These are phyloP conservation scores for Enteromius anoplus DNA, from an alignment of 2,797 vertebrate genomes.

Conservation along the genomic window DNA sequence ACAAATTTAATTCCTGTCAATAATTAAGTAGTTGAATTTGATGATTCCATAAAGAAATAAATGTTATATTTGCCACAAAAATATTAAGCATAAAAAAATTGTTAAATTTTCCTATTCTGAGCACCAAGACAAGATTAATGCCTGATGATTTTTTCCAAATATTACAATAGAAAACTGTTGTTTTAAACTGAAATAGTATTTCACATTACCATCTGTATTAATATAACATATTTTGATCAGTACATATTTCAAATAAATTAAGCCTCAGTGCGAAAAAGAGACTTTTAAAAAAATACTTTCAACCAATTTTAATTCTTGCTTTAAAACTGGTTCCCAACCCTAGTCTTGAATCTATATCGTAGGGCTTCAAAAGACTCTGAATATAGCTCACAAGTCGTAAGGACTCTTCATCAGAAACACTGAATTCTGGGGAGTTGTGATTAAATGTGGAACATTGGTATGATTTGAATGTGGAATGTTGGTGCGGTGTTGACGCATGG, in stretches of 20 bases:
- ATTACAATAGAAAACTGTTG: neutral
- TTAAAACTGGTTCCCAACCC: neutral
- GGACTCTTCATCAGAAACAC: slow-evolving; percentile 3
- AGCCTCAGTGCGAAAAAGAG: neutral
- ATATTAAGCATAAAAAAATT: neutral
- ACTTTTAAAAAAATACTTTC: neutral
- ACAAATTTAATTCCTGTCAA: neutral
- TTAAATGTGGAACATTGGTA: slow-evolving; percentile 38
- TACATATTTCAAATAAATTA: neutral
- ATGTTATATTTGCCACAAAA: neutral
- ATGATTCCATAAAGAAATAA: neutral
- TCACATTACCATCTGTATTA: neutral
- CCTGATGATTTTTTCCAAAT: neutral
- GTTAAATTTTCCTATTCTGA: neutral
- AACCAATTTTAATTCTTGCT: neutral
- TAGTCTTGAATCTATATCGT: neutral
- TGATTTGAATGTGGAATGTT: slow-evolving; percentile 15
- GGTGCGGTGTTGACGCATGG: slow-evolving; percentile 26
- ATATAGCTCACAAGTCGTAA: neutral
- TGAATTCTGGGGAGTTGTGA: neutral
- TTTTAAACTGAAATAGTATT: neutral
- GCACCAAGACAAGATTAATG: neutral
- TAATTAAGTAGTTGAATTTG: neutral
- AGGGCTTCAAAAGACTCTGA: neutral
- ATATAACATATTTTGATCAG: neutral